Base-by-base conservation (phyloP, 2,888 invertebrate species). In the Diloba caeruleocephala region DNA sequence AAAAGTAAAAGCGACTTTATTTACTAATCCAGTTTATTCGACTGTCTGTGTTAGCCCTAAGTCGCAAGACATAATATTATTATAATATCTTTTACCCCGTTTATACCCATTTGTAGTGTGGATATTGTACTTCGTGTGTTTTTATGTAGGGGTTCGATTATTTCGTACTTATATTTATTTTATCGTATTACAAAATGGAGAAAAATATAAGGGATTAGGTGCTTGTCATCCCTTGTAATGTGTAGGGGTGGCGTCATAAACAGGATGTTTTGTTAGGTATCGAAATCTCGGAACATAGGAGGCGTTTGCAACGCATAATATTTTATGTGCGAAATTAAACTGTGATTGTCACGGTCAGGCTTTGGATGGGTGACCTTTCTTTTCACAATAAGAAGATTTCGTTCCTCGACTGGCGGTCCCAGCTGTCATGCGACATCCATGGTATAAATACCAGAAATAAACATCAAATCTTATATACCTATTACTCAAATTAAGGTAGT, bases 1-100 rank as follows among this genome's bases (percentile, higher is more conserved):
- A n/a, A n/a, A n/a, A n/a, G n/a, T 21, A 1, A 21, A 21, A 1
- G 7, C 21, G 5, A 7, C 17, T 17, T 17, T 5, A 3, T 42
- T 10, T 7, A 2, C 19, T 0, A 7, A 7, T 9, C 2, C 25
- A 6, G 3, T 23, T 12, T 3, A 17, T 10, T 33, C 9, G 10
- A 17, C 12, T 5, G 29, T 58, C 15, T 38, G 12, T 13, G 42
- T 1, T 6, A 25, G 28, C 46, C 52, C 28, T 37, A 14, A 38
- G 7, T 49, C 25, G 29, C 10, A 28, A 26, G 19, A 55, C 50
- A 46, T 59, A 67, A 71, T 71, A 53, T 52, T 71, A 67, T 55
- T 71, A 67, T 67, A 63, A 62, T 59, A 52, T 58, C 62, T 62
- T 66, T 68, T 34, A n/a, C 37, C 37, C 43, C 38, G 36, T 67